Evolutionary conservation across 2,888 invertebrate genomes (phyloP), one percentile per base, ranked within the genome.

Genomic region (Synergus umbraculus): DNA sequence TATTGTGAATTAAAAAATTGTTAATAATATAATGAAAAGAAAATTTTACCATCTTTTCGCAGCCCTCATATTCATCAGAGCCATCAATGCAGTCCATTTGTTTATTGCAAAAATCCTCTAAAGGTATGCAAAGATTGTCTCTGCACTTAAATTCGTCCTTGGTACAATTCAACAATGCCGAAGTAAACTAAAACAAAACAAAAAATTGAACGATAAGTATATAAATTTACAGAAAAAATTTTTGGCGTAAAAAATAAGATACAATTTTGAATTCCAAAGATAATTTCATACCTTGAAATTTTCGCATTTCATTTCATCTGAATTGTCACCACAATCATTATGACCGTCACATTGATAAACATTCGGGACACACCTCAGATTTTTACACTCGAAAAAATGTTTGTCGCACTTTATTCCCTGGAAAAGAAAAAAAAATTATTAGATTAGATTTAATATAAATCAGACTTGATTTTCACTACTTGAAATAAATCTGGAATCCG

Each of bases 301-400:
- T 43, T 49, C 73, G 82, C 94, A 94, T 82, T 93, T 90, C 7
- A 92, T 88, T 85, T 95, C 95, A 87, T 95, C 95, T 0, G 94
- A 94, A 49, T 91, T 92, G 86, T 95, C 95, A 0, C 83, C 82
- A 84, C 95, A 95, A 83, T 95, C 93, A 77, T 89, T 92, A 54
- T 91, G 87, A 0, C 91, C 92, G 87, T 95, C 93, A 85, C 95
- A 95, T 4, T 93, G 93, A 63, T 89, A 85, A 41, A 88, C 81
- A 29, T 89, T 88, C 7, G 85, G 85, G 58, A 95, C 91, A 84
- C 95, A 95, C 7, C 93, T 90, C 0, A 94, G 94, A 86, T 93
- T 93, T 15, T 90, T 91, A 85, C 95, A 95, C 67, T 89, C 94
- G 89, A 94, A 96, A 88, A 91, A 85, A 81, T 88, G 89, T 90